Evolutionary conservation across 2,888 invertebrate genomes (phyloP), one percentile per base, ranked within the genome.

Genomic region (Sarcophaga caerulescens): DNA sequence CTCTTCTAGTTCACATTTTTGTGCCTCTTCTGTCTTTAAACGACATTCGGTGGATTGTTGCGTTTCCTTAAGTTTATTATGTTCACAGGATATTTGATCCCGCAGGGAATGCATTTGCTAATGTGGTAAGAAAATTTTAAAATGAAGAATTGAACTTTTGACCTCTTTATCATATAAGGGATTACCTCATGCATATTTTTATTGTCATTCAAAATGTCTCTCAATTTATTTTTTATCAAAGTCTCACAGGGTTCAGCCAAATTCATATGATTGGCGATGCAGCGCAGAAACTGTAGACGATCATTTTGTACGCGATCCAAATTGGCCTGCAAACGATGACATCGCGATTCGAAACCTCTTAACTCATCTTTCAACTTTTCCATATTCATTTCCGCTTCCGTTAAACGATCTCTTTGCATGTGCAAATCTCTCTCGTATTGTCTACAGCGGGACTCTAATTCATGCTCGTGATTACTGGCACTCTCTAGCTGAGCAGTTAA

Each of bases 191-290:
- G 94, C 94, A 96, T 96, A 87, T 96, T 96, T 92, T 97, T 96
- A 92, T 96, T 96, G 84, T 97, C 97, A 83, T 94, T 95, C 45
- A 97, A 93, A 66, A 97, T 94, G 92, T 97, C 97, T 21, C 96
- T 94, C 78, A 97, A 95, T 87, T 96, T 94, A 87, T 97, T 97
- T 92, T 97, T 97, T 85, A 97, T 96, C 52, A 96, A 94, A 73
- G 95, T 95, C 92, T 97, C 97, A 81, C 96, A 95, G 0, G 97
- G 96, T 90, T 97, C 97, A 4, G 97, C 96, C 10, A 96, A 94
- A 91, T 96, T 96, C 0, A 93, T 84, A 93, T 92, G 88, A 59
- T 92, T 90, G 8, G 93, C 92, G 5, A 93, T 80, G 4, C 89
- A 90, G 14, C 93, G 89, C 35, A 93, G 87, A 78, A 93, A 93